Base-by-base conservation (phyloP, 1,140 invertebrate genomes). In the Ridgeia piscesae region DNA sequence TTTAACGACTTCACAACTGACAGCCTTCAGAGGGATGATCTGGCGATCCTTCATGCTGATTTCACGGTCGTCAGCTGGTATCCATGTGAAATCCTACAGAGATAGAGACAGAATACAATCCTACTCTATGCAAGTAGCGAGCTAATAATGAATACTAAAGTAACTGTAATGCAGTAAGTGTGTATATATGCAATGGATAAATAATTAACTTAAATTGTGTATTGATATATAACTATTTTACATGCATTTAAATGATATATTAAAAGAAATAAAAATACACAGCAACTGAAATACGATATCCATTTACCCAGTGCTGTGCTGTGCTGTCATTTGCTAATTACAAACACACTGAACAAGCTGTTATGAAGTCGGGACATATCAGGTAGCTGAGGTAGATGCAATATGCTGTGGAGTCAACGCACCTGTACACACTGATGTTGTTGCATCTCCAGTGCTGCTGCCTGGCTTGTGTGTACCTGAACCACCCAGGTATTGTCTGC, bases 11-110 rank as follows among this genome's bases (percentile, higher is more conserved):
- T 34, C 33, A 34, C 34, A 90, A 90, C 2, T 42, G 34, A 90
- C 35, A 42, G 89, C 33, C 34, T 90, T 90, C 89, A 90, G 34
- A 9, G 89, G 89, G 33, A 90, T 33, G 89, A 90, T 17, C 33
- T n/a, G 34, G 8, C 34, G 34, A 42, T 90, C 35, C 21, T 90
- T 33, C 31, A 90, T 90, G 34, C 35, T 21, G 35, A 33, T 14
- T 42, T 90, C 89, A 34, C 34, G 17, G 35, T 33, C n/a, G 1
- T 90, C 89, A 34, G 89, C 89, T 14, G n/a, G 35, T 14, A 90
- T 42, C 89, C 89, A 90, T 14, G 31, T 34, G 35, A 90, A 90
- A 90, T 90, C 89, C 89, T 90, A n/a, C 89, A 90, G 35, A 90
- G 17, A 77, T 0, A 77, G 42, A 11, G 42, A 42, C 11, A 77